Evolutionary conservation across 2,797 vertebrate genomes (phyloP).

Genomic region (Muraenolepis orangiensis): DNA sequence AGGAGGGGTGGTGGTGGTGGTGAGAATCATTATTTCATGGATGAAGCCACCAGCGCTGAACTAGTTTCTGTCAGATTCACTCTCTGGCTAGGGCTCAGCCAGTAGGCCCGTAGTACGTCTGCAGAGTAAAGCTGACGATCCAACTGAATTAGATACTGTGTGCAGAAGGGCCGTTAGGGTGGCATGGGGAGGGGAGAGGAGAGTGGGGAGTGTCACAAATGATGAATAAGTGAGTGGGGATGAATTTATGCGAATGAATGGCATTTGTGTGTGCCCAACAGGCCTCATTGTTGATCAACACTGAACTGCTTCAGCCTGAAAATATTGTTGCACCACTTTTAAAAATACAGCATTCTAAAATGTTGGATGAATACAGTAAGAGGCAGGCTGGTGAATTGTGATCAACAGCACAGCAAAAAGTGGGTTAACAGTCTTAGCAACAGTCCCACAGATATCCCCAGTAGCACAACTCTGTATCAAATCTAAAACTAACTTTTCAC

Average conservation of each 20-base stretch:
- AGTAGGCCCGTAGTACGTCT: not conserved
- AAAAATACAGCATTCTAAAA: not conserved
- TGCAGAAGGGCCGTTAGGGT: not conserved
- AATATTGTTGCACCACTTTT: constrained; percentile 11
- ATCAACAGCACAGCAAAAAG: not conserved
- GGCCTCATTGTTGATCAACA: constrained; percentile 50
- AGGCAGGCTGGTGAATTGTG: not conserved
- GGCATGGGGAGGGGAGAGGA: not conserved
- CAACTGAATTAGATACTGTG: constrained; percentile 60
- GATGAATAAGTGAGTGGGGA: constrained; percentile 62
- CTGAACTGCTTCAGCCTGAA: constrained; percentile 28
- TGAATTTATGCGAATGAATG: constrained; percentile 61
- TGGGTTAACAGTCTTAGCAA: not conserved
- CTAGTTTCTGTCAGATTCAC: not conserved
- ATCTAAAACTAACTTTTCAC: not conserved
- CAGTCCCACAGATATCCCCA: not conserved
- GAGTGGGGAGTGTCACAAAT: constrained; percentile 51
- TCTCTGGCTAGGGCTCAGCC: not conserved
- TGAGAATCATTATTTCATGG: not conserved
- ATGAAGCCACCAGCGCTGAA: not conserved
- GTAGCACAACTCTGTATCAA: not conserved
- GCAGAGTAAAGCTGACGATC: constrained; percentile 44
- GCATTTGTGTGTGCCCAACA: constrained; percentile 57
- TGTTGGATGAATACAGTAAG: not conserved
- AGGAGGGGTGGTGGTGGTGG: not conserved